Evolutionary conservation across 2,113 vertebrate species (phyloP).

Genomic region (Paraplagusia blochii): DNA sequence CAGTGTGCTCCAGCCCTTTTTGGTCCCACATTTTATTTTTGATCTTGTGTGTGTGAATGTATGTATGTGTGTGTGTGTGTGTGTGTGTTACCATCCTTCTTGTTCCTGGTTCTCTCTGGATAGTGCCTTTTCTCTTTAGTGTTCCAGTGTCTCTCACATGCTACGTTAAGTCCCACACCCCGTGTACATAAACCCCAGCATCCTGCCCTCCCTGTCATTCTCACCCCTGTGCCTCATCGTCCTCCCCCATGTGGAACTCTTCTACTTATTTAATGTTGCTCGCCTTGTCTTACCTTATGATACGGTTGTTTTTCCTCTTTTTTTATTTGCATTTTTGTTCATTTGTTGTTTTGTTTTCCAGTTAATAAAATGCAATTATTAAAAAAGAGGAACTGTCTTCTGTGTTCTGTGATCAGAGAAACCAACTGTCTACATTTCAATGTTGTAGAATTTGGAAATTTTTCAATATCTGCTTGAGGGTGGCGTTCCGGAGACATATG

Average conservation of each 20-base stretch:
- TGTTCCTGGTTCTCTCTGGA: conserved; percentile 75
- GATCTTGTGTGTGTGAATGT: conserved; percentile 39
- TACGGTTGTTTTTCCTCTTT: conserved; percentile 59
- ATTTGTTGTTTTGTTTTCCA: conserved; percentile 65
- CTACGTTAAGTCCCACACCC: conserved; percentile 56
- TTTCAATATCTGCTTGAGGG: too few relatives aligned
- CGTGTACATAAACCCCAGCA: conserved; percentile 56
- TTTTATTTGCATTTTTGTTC: conserved; percentile 44
- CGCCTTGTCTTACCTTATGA: conserved; percentile 72
- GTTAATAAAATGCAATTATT: conserved; percentile 80
- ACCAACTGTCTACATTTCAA: too few relatives aligned
- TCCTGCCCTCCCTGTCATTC: conserved; percentile 25
- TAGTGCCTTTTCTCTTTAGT: conserved; percentile 82
- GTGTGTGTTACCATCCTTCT: conserved; percentile 31
- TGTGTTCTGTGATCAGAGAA: conserved; percentile 1
- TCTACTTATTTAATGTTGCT: conserved; percentile 73
- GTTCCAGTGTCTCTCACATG: conserved; percentile 73
- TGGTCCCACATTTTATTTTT: conserved; percentile 44
- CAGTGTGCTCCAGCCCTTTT: conserved; percentile 55
- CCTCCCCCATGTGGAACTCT: conserved; percentile 68
- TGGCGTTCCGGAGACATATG: too few relatives aligned
- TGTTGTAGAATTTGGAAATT: too few relatives aligned
- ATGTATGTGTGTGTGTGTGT: conserved; percentile 38
- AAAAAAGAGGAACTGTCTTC: conserved; percentile 47
- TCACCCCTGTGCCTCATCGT: conserved; percentile 7